Evolutionary conservation across 2,888 invertebrate genomes (phyloP).

Genomic region (Tetheella fluctuosa): DNA sequence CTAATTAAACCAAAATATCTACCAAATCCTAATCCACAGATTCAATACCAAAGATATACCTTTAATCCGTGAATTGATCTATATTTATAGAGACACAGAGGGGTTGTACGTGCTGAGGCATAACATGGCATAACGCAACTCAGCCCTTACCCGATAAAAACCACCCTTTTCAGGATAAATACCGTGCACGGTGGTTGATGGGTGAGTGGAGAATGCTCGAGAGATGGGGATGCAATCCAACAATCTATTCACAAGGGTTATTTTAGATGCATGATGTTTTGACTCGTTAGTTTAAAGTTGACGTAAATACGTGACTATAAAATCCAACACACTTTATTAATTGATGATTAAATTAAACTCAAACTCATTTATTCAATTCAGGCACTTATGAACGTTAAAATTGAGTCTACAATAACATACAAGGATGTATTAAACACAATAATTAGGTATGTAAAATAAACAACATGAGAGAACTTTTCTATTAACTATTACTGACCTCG

Average conservation of each 20-base stretch:
- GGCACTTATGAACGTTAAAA: no score
- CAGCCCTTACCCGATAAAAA: constrained; percentile 44
- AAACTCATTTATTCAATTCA: no score
- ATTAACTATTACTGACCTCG: no score
- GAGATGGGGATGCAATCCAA: not conserved
- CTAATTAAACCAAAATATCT: no score
- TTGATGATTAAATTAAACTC: no score
- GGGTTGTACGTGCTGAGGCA: constrained; percentile 48
- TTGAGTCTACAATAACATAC: no score
- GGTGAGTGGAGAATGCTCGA: constrained; percentile 16
- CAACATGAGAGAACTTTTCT: no score
- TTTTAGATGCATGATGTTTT: not conserved
- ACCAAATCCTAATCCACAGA: not conserved
- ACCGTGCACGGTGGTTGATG: constrained; percentile 31
- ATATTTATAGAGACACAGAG: constrained; percentile 37
- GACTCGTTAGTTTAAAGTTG: not conserved
- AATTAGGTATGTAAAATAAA: no score
- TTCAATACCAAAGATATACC: constrained; percentile 22
- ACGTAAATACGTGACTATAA: no score
- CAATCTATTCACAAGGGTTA: not conserved
- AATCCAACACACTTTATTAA: no score
- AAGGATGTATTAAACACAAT: no score
- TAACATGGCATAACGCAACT: constrained; percentile 34
- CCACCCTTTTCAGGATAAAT: constrained; percentile 44
- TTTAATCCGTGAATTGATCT: constrained; percentile 51